Evolutionary conservation across 1,140 invertebrate genomes (phyloP).

Genomic region (Piezodorus guildinii): DNA sequence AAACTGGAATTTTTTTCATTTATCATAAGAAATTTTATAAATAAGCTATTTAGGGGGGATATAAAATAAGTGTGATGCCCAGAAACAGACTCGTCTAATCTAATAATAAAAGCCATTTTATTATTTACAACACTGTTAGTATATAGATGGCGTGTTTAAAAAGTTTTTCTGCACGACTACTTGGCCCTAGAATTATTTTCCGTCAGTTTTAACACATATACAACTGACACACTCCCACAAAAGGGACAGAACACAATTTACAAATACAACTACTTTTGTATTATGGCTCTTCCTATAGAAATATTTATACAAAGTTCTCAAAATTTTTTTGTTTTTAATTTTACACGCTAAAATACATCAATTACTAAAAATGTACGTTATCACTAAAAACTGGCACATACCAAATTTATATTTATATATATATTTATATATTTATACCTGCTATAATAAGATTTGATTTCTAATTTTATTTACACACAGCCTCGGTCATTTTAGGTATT

Average conservation of each 20-base stretch:
- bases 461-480: conserved; percentile 16
- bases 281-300: conserved; percentile 10
- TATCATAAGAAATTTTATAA: no score
- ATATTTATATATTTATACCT: conserved; percentile 12
- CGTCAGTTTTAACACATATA: conserved; percentile 5
- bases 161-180: neutral
- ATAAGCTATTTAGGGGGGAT: no score
- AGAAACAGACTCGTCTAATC: conserved; percentile 7
- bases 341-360: conserved; percentile 18
- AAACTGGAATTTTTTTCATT: no score
- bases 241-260: conserved; percentile 13
- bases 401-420: conserved; percentile 17
- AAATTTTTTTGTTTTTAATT: conserved; percentile 2
- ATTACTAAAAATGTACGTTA: conserved; percentile 10
- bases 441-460: conserved; percentile 15
- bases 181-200: neutral
- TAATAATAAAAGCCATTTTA: conserved; percentile 17
- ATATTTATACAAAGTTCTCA: conserved; percentile 7
- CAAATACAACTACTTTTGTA: conserved; percentile 14
- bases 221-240: conserved; percentile 14
- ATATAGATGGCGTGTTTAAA: neutral
- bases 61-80: conserved; percentile 16
- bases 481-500: conserved; percentile 17
- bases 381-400: conserved; percentile 22
- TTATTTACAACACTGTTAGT: conserved; percentile 15